Base-by-base conservation (phyloP, 2,888 invertebrate genomes). In the Pristionchus arcanus region DNA sequence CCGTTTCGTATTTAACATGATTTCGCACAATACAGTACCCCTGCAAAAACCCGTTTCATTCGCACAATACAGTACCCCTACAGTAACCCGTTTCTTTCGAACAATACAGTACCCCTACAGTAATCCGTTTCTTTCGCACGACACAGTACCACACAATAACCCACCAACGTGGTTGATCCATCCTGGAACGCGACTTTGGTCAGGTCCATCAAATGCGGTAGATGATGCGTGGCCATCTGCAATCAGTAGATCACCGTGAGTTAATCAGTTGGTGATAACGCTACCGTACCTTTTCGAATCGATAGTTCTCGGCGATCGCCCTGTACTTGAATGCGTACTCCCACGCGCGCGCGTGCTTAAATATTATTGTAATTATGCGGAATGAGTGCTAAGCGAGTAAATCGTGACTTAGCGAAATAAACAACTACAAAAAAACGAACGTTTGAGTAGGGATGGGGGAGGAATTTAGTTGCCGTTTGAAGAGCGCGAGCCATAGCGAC, bases 161-260 rank as follows among this genome's bases (percentile, higher is more conserved):
- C 74, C 13, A 74, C 74, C 74, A 13, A 4, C 21, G 34, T 37
- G 19, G 37, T 15, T 31, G 74, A 37, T 74, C 31, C 74, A 4
- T 74, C 74, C 19, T 31, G 34, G 34, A 74, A 74, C 16, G 31
- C 31, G 31, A 31, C 74, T 21, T 37, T 74, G 74, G 19, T 34
- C 19, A 74, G 74, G 74, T 74, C 74, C 74, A 74, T 74, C 37
- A 74, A 21, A 16, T 74, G 74, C 34, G 74, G 74, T 5, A 74
- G 15, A 21, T 74, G 74, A n/a, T 66, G n/a, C 28, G n/a, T 7
- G 66, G 2, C 28, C 19, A 66, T 66, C 66, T 66, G 19, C 19
- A 66, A 66, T 66, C 66, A 66, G 13, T 66, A 28, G n/a, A 25
- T 28, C 28, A 66, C 66, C 19, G 66, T 66, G 28, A 66, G 7